Evolutionary conservation across 2,113 vertebrate species (phyloP).

Genomic region (Leucosticte australis): DNA sequence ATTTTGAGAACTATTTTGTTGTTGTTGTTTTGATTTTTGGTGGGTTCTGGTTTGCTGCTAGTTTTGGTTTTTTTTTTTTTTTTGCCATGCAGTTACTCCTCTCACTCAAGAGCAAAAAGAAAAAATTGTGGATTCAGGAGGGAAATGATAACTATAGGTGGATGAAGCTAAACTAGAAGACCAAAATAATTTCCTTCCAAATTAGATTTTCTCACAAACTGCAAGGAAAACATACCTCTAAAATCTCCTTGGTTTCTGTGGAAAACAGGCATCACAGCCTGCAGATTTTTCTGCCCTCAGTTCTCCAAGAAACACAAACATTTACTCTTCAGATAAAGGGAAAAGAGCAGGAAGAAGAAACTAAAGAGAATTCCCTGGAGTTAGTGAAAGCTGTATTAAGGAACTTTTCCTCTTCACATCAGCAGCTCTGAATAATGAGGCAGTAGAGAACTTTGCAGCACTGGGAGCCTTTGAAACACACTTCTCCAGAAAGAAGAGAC

Average conservation of each 20-base stretch:
- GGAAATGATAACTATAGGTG: neutral
- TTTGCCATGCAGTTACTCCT: neutral
- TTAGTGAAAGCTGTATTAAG: neutral
- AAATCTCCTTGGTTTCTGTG: neutral
- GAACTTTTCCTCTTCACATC: neutral
- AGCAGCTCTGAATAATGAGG: neutral
- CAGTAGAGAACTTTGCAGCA: neutral
- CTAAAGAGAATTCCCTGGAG: neutral
- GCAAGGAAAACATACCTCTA: neutral
- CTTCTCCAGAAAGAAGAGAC: neutral
- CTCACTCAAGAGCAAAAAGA: neutral
- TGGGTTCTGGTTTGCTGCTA: neutral
- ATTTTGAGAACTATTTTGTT: neutral
- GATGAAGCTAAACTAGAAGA: neutral
- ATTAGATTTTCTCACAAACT: neutral
- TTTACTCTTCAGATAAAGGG: constrained; percentile 28
- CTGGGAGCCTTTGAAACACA: neutral
- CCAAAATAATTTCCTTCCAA: neutral
- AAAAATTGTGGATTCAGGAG: neutral
- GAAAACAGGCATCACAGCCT: neutral
- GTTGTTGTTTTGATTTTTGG: neutral
- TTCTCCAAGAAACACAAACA: constrained; percentile 13
- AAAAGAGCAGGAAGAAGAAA: neutral
- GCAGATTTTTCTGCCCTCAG: neutral
- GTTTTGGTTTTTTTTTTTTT: neutral